phyloP scores from a whole-genome alignment of 2,797 vertebrate genomes.

The Phaenicophaeus curvirostris region DNA sequence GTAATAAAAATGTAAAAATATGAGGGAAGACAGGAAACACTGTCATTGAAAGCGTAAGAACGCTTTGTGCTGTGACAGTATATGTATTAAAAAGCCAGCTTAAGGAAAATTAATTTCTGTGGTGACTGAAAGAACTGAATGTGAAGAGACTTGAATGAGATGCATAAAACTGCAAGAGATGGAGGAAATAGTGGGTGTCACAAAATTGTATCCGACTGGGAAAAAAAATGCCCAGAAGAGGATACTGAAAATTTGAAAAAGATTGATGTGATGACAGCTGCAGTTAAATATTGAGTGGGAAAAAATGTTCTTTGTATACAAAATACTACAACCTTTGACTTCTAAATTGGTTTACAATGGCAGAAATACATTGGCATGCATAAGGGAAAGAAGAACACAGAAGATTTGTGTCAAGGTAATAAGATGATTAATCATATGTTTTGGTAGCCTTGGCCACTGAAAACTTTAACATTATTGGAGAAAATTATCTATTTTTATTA shows the following conservation, averaged over 20 bases:
- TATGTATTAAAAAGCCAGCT: neutral
- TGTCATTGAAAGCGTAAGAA: neutral
- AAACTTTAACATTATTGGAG: neutral
- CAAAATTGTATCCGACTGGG: neutral
- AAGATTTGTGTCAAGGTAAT: neutral
- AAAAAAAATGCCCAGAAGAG: neutral
- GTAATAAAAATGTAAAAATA: neutral
- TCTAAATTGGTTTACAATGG: neutral
- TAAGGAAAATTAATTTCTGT: slow-evolving; percentile 18
- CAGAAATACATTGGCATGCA: neutral
- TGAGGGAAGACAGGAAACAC: neutral
- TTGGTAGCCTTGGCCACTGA: neutral
- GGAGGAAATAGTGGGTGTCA: slow-evolving; percentile 1
- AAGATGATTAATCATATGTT: neutral
- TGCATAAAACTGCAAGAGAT: neutral
- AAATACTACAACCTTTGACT: neutral
- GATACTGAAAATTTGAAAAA: neutral
- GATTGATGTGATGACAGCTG: neutral
- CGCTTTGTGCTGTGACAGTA: neutral
- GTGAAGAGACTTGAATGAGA: neutral
- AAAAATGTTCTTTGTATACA: neutral
- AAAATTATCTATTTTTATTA: neutral
- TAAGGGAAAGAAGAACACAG: neutral
- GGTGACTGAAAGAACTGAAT: neutral
- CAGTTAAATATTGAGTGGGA: neutral